A percentile compares a stretch with the other conserved stretches of the same genome.
phyloP scores from a whole-genome alignment of 2,888 invertebrate species.

The Epinotia ramella region DNA sequence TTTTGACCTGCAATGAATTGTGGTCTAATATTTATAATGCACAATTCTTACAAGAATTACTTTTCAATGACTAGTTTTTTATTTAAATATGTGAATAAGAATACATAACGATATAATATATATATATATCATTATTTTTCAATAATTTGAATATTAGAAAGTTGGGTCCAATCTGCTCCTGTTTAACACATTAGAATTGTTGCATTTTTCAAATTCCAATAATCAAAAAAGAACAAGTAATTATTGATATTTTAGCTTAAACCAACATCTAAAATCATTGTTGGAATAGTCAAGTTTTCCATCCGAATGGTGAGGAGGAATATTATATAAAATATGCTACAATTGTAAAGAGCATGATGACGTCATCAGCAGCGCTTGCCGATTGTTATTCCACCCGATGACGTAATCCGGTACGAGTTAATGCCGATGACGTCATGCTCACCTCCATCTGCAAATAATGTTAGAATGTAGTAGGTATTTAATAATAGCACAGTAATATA shows the following conservation, averaged over 20 bases:
- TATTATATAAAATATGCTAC: slow-evolving; percentile 4
- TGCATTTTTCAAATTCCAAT: not conserved
- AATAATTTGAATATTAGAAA: not conserved
- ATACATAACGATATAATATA: too few relatives aligned
- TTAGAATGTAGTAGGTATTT: slow-evolving; percentile 18
- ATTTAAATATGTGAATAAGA: not conserved
- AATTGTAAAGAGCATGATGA: slow-evolving; percentile 48
- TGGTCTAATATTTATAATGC: not conserved
- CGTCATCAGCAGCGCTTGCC: slow-evolving; percentile 59
- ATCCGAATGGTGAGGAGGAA: not conserved
- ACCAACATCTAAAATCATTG: not conserved
- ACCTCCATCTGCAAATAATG: slow-evolving; percentile 47
- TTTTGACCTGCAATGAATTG: not conserved
- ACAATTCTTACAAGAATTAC: not conserved
- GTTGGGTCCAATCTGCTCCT: not conserved
- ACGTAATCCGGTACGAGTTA: slow-evolving; percentile 71
- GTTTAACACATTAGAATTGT: not conserved
- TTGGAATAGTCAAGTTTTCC: not conserved
- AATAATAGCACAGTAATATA: slow-evolving; percentile 5
- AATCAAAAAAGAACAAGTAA: too few relatives aligned
- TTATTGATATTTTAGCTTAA: too few relatives aligned
- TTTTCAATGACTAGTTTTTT: not conserved
- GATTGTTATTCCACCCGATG: slow-evolving; percentile 68
- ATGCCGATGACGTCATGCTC: slow-evolving; percentile 72
- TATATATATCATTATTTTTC: not conserved